Evolutionary conservation across 2,113 vertebrate species (phyloP).

Genomic region (Elephas maximus): DNA sequence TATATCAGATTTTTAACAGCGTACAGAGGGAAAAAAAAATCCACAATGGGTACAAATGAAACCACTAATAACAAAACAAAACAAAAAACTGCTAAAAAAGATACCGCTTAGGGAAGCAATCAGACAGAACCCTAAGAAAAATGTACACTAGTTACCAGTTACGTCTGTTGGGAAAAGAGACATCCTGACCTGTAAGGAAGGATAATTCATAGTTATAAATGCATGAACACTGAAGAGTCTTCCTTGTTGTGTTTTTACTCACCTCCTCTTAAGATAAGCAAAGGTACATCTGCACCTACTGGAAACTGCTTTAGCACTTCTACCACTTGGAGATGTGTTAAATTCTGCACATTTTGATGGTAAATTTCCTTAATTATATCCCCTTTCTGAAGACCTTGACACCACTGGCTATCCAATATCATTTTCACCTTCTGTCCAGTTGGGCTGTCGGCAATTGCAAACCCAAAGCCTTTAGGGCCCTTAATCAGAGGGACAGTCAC

Average conservation of each 20-base stretch:
- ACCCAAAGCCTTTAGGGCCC: slow-evolving; percentile 97
- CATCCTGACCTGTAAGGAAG: background rate
- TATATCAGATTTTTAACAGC: slow-evolving; percentile 70
- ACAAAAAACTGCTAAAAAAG: background rate
- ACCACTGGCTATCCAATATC: slow-evolving; percentile 99
- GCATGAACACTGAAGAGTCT: background rate
- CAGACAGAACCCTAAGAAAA: slow-evolving; percentile 40
- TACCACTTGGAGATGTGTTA: slow-evolving; percentile 97
- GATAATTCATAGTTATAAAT: background rate
- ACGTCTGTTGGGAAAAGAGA: background rate
- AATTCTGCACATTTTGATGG: slow-evolving; percentile 96
- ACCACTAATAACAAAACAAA: slow-evolving; percentile 48
- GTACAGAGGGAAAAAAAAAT: slow-evolving; percentile 31
- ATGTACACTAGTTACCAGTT: background rate
- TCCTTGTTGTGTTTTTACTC: slow-evolving; percentile 61
- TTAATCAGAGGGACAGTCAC: slow-evolving; percentile 96
- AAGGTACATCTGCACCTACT: slow-evolving; percentile 95
- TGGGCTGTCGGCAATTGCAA: slow-evolving; percentile 97
- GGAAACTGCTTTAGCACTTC: slow-evolving; percentile 99
- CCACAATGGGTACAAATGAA: slow-evolving; percentile 6
- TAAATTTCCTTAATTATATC: slow-evolving; percentile 99
- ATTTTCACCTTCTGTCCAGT: slow-evolving; percentile 99
- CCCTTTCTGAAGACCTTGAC: slow-evolving; percentile 96
- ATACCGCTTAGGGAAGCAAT: background rate
- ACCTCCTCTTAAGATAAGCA: slow-evolving; percentile 98